Conservation (phyloP, 2,113 vertebrate species). For the Calyptomena viridis region DNA sequence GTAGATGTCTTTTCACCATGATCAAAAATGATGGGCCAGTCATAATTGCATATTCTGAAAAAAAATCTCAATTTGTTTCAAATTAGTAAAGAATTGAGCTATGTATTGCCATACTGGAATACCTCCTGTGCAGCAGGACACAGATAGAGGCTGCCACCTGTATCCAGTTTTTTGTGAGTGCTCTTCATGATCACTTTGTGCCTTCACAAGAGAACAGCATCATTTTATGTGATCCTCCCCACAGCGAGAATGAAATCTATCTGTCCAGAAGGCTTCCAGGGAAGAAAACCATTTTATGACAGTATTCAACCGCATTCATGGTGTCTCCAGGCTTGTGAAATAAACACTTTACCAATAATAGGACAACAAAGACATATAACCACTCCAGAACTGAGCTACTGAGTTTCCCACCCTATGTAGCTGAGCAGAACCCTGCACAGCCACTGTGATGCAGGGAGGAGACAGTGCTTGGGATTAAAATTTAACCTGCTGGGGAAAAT, state of each 20-base stretch:
- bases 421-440: background rate
- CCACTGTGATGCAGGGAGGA: background rate
- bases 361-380: background rate
- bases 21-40: background rate
- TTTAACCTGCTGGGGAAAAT: background rate
- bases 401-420: background rate
- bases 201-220: background rate
- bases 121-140: background rate
- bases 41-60: background rate
- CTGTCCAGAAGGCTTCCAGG: background rate
- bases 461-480: background rate
- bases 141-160: background rate
- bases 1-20: background rate
- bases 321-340: background rate
- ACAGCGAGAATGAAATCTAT: background rate
- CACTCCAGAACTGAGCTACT: background rate
- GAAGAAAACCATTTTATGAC: background rate
- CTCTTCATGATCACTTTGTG: background rate
- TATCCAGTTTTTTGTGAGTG: background rate
- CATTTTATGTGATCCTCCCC: background rate
- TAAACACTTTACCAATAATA: background rate
- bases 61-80: background rate
- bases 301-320: background rate
- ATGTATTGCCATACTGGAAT: background rate
- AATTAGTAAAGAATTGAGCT: background rate